Conservation (phyloP, 2,113 vertebrate species). For the Myrmecobius fasciatus region DNA sequence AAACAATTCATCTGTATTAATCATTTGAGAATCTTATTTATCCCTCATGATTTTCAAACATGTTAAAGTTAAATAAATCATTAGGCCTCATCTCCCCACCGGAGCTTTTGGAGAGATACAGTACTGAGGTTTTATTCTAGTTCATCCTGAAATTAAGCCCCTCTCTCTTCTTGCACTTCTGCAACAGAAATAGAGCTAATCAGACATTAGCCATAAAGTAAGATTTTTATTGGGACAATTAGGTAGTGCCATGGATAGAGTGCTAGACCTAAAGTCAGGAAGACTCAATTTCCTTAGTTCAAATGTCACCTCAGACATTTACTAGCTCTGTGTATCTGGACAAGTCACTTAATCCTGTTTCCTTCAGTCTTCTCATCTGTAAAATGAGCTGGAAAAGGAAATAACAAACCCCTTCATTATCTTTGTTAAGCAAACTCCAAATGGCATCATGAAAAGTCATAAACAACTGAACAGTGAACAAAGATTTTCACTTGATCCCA, state of each 20-base stretch:
- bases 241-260: background rate
- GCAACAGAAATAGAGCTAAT: background rate
- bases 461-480: background rate
- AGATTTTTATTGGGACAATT: accelerated
- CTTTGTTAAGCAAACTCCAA: background rate
- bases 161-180: background rate
- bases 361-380: background rate
- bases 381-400: background rate
- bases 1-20: background rate
- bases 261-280: background rate
- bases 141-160: background rate
- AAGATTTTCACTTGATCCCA: no score
- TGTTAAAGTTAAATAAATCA: background rate
- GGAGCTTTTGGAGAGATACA: background rate
- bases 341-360: background rate
- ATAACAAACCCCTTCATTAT: background rate
- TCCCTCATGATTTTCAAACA: background rate
- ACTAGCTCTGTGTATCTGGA: background rate
- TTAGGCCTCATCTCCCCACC: background rate
- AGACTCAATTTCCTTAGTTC: background rate
- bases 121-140: background rate
- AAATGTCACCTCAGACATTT: background rate
- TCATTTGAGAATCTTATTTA: background rate
- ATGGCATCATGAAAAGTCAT: background rate
- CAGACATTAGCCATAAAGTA: background rate